Conservation (phyloP, 1,140 invertebrate genomes). For the Andricus grossulariae region DNA sequence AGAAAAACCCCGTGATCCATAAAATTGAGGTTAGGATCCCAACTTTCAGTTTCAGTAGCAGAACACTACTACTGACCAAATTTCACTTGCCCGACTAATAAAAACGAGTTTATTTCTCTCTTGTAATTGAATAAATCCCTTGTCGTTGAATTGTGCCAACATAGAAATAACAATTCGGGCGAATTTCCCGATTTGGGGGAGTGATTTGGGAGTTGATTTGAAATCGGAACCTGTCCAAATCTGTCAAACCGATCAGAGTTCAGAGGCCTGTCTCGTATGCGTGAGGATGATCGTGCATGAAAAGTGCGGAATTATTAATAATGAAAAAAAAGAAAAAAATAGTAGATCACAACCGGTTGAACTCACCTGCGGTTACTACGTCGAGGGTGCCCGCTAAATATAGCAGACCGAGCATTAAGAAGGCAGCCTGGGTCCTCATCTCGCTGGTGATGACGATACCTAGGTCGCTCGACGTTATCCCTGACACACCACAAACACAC, state of each 20-base stretch:
- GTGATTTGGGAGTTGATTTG: too few species aligned
- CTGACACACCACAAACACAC: conserved; percentile 17
- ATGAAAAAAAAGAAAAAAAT: background rate
- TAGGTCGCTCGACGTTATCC: conserved; percentile 35
- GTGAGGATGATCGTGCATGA: conserved; percentile 8
- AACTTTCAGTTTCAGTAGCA: too few species aligned
- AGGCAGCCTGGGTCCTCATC: conserved; percentile 68
- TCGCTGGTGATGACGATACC: conserved; percentile 49
- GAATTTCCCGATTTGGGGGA: too few species aligned
- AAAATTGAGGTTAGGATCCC: too few species aligned
- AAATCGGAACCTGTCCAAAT: background rate
- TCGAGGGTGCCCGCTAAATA: conserved; percentile 71
- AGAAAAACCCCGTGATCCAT: too few species aligned
- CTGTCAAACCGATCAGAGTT: background rate
- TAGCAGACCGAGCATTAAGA: conserved; percentile 69
- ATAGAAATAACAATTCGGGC: too few species aligned
- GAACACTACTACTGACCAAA: too few species aligned
- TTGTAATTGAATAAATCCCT: too few species aligned
- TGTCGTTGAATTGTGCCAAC: too few species aligned
- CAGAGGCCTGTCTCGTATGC: background rate
- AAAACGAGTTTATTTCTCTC: too few species aligned
- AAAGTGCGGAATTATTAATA: background rate
- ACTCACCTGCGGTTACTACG: conserved; percentile 69
- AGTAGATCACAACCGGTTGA: background rate
- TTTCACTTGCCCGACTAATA: too few species aligned